phyloP scores from a whole-genome alignment of 2,113 vertebrate genomes.

The Sorex fumeus region DNA sequence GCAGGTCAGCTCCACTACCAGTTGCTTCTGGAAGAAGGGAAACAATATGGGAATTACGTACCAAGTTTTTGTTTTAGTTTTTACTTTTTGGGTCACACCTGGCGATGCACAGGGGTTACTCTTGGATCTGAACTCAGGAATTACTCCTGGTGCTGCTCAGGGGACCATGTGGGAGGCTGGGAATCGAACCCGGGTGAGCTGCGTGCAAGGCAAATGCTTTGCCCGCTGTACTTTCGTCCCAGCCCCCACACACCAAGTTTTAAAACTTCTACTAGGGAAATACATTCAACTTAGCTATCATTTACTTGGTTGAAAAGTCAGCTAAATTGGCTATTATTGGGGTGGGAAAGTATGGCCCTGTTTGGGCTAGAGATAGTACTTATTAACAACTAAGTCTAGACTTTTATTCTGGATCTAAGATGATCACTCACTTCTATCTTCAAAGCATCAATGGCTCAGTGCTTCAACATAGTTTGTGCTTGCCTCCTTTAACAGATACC shows the following conservation, averaged over 20 bases:
- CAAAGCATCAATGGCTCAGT: background rate
- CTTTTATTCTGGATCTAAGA: background rate
- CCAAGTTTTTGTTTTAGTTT: too few relatives aligned
- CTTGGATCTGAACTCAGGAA: too few relatives aligned
- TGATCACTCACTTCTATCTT: background rate
- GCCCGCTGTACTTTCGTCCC: too few relatives aligned
- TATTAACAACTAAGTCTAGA: background rate
- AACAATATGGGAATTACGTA: background rate
- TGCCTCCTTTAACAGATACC: background rate
- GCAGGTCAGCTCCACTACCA: background rate
- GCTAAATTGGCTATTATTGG: background rate
- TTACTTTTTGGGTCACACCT: too few relatives aligned
- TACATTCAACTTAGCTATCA: background rate
- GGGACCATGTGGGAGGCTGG: too few relatives aligned
- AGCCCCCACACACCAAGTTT: too few relatives aligned
- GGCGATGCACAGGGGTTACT: too few relatives aligned
- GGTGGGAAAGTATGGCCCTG: background rate
- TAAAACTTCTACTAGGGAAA: background rate
- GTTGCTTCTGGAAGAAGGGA: background rate
- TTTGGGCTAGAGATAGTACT: background rate
- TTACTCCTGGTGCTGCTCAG: too few relatives aligned
- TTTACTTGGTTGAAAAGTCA: background rate
- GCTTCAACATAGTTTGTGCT: background rate
- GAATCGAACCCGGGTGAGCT: too few relatives aligned
- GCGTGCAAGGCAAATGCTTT: too few relatives aligned